A percentile compares a stretch with the other conserved stretches of the same genome.
Evolutionary conservation across 1,140 invertebrate species (phyloP).

Genomic region (Melitaea cinxia): DNA sequence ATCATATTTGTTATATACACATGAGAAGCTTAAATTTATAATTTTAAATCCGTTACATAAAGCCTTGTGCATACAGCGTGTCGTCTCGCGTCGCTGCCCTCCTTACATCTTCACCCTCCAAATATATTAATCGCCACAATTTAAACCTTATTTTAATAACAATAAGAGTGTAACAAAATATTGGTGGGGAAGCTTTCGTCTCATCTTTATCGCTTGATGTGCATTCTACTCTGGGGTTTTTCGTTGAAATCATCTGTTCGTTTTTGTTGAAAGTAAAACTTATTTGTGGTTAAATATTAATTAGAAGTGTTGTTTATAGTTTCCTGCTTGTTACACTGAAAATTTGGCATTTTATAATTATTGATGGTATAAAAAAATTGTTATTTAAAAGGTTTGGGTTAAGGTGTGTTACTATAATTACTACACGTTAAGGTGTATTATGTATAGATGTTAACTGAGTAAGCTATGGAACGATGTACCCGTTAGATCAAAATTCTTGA

Average conservation of each 20-base stretch:
- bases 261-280: conserved; percentile 9
- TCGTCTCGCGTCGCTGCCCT: conserved; percentile 46
- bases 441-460: too few species aligned
- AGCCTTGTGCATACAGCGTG: conserved; percentile 45
- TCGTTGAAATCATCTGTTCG: conserved; percentile 4
- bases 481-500: too few species aligned
- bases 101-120: conserved; percentile 17
- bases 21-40: conserved; percentile 29
- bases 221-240: conserved; percentile 5
- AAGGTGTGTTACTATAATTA: too few species aligned
- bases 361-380: too few species aligned
- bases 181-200: neutral
- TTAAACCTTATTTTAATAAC: neutral
- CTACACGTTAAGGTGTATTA: too few species aligned
- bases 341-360: too few species aligned
- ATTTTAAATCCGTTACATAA: conserved; percentile 56
- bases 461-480: too few species aligned
- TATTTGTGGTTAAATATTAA: neutral
- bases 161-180: neutral
- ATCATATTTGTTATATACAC: too few species aligned
- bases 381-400: too few species aligned
- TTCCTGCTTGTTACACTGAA: too few species aligned
- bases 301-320: neutral
- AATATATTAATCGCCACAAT: neutral
- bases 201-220: neutral